Percentiles rank a stretch among this genome's conserved stretches.
Conservation (phyloP, 2,113 vertebrate species). For the Syrrhaptes paradoxus region DNA sequence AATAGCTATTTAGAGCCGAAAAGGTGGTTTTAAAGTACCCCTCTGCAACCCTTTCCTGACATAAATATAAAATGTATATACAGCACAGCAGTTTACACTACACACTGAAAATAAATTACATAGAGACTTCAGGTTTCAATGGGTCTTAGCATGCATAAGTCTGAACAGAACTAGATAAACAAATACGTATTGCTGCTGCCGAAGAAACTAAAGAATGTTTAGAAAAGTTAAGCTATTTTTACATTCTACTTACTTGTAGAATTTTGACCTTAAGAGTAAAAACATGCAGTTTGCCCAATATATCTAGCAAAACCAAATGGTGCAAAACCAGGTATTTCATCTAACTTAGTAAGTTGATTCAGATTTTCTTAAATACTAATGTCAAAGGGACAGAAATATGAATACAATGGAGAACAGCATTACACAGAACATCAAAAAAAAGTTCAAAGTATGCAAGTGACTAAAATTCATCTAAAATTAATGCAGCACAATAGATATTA, state of each 20-base stretch:
- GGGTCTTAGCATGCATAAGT: conserved; percentile 63
- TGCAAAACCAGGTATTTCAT: not conserved
- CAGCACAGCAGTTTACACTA: conserved; percentile 80
- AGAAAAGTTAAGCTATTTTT: conserved; percentile 26
- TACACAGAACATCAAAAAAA: not conserved
- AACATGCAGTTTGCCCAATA: not conserved
- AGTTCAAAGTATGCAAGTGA: not conserved
- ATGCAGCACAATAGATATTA: not conserved
- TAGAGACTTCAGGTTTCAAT: conserved; percentile 60
- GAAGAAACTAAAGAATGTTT: conserved; percentile 28
- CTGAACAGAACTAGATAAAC: conserved; percentile 73
- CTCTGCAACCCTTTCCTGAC: conserved; percentile 81
- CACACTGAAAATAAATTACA: conserved; percentile 81
- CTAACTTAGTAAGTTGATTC: not conserved
- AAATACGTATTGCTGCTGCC: conserved; percentile 41
- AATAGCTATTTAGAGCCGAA: conserved; percentile 83
- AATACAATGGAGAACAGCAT: not conserved
- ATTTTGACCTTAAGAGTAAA: conserved; percentile 14
- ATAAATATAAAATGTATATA: conserved; percentile 87
- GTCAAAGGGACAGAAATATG: not conserved
- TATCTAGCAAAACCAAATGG: not conserved
- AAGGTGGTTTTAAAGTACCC: conserved; percentile 85
- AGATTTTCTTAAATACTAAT: not conserved
- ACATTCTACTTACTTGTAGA: not conserved
- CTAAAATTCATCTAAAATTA: not conserved